A percentile compares a stretch with the other conserved stretches of the same genome.
phyloP scores from a whole-genome alignment of 2,888 invertebrate genomes.

The Pyrochroa serraticornis region DNA sequence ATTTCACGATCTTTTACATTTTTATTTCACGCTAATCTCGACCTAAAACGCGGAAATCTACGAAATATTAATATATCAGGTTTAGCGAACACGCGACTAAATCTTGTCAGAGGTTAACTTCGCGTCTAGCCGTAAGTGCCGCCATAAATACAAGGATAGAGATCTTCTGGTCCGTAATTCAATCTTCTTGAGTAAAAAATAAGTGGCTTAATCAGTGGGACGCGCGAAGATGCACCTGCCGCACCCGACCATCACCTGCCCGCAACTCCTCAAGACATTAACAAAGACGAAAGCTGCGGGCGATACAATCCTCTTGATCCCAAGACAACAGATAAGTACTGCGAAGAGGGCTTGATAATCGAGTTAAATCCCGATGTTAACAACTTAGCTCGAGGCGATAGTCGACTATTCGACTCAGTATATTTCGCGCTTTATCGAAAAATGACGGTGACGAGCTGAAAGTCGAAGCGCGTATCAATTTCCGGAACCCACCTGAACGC shows the following conservation, averaged over 20 bases:
- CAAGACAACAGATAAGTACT: slow-evolving; percentile 25
- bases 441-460: slow-evolving; percentile 26
- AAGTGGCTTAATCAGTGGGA: slow-evolving; percentile 37
- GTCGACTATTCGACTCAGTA: slow-evolving; percentile 3
- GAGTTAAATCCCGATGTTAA: slow-evolving; percentile 29
- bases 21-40: slow-evolving; percentile 5
- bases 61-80: too few relatives aligned
- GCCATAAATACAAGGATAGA: slow-evolving; percentile 1
- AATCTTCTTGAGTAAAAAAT: slow-evolving; percentile 22
- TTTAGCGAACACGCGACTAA: too few relatives aligned
- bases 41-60: slow-evolving; percentile 3
- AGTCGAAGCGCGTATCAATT: slow-evolving; percentile 21
- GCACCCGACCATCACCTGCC: slow-evolving; percentile 29
- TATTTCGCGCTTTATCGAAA: slow-evolving; percentile 23
- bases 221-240: slow-evolving; percentile 35
- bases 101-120: not conserved
- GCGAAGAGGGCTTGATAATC: slow-evolving; percentile 18
- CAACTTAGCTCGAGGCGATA: slow-evolving; percentile 19
- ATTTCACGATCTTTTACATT: slow-evolving; percentile 35
- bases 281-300: slow-evolving; percentile 2
- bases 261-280: slow-evolving; percentile 1
- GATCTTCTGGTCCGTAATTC: not conserved
- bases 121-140: not conserved
- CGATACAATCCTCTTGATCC: slow-evolving; percentile 17
- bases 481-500: too few relatives aligned